Base-by-base conservation (phyloP, 2,797 vertebrate genomes). In the Echeneis naucrates region DNA sequence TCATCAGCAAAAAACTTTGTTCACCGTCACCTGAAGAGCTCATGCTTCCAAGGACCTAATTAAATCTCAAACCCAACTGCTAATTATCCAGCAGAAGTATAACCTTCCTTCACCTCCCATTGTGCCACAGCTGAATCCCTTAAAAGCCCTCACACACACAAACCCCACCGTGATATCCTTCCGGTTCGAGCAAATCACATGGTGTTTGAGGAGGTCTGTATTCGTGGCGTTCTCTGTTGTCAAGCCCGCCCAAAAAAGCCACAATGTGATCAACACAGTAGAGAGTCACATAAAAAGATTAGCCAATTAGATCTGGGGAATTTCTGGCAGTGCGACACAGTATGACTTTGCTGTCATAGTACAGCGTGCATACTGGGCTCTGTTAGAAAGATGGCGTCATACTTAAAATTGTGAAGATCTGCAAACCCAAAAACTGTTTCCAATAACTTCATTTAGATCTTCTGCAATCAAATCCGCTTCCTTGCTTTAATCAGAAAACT, bases 31-130 rank as follows among this genome's bases (percentile, higher is more conserved):
- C 73, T 61, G 59, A 79, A 64, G 64, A 72, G 72, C 76, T 77
- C 62, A 35, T 37, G 62, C 78, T 74, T 80, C 67, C 65, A 73
- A 70, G 57, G 35, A 52, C 55, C 66, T 74, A 83, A 88, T 87
- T 90, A 85, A 86, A 85, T 83, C 68, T 75, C 68, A 77, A 70
- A 75, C 68, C 57, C 23, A 71, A 81, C 82, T 51, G 75, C 77
- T 83, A 86, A 88, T 88, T 77, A 81, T 72, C 50, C 24, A 5
- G 45, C 64, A 75, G 73, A 81, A 50, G 27, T 42, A 24, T 45
- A 75, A 78, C 63, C 74, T 67, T 26, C 64, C 32, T 13, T 75
- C 68, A 82, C 62, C 81, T 84, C 72, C 81, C 48, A 35, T 47
- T 7, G 57, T 2, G 69, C 50, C 64, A 30, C 60, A 71, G 52